phyloP scores from a whole-genome alignment of 2,888 invertebrate species.

The Heliconius hortense region DNA sequence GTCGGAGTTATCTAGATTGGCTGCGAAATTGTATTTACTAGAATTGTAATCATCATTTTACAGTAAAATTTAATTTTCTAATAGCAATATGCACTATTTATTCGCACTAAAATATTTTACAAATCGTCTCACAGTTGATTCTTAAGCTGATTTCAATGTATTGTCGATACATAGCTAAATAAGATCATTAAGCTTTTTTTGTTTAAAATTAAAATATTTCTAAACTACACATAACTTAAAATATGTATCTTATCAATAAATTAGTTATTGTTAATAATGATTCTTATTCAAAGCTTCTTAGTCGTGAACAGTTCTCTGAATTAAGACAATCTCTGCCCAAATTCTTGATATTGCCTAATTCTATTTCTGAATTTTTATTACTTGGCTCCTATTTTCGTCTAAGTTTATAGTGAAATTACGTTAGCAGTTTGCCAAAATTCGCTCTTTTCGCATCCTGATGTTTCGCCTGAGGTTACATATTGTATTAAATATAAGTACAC shows the following conservation, averaged over 20 bases:
- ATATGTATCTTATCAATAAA: not conserved
- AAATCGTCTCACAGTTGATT: not conserved
- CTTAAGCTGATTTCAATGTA: not conserved
- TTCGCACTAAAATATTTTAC: not conserved
- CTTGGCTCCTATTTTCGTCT: conserved; percentile 36
- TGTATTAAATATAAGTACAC: not conserved
- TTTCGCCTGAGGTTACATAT: conserved; percentile 8
- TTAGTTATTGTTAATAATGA: not conserved
- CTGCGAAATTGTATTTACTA: conserved; percentile 5
- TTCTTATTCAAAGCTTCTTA: not conserved
- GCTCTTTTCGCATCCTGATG: conserved; percentile 31
- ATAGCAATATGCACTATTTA: not conserved
- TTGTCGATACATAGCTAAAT: not conserved
- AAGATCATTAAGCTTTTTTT: not conserved
- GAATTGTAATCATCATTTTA: not conserved
- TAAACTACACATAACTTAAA: not conserved
- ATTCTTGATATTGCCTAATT: conserved; percentile 30
- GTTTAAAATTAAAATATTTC: not conserved
- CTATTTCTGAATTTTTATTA: conserved; percentile 37
- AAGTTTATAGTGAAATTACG: conserved; percentile 37
- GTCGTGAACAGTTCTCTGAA: not conserved
- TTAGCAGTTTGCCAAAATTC: conserved; percentile 41
- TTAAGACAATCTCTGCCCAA: conserved; percentile 4
- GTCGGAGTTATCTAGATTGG: conserved; percentile 33
- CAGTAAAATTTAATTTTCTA: not conserved